phyloP scores from a whole-genome alignment of 2,888 invertebrate species.

The Tenodera sinensis region DNA sequence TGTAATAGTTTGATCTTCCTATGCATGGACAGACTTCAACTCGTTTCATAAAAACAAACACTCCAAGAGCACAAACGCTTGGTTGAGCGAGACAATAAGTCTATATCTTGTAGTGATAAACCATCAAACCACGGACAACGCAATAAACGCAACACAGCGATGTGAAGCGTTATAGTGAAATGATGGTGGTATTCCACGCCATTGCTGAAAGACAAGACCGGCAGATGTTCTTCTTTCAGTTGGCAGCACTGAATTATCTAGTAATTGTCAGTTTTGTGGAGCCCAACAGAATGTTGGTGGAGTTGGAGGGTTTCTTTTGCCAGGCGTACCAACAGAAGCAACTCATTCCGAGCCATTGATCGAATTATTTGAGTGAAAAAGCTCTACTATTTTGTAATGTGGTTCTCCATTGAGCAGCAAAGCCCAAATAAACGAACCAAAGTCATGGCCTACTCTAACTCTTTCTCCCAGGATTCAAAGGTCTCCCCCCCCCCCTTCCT shows the following conservation, averaged over 20 bases:
- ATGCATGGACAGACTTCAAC: too few relatives aligned
- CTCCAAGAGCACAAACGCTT: too few relatives aligned
- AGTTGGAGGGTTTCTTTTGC: background rate
- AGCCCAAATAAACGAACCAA: background rate
- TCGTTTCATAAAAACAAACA: too few relatives aligned
- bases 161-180: background rate
- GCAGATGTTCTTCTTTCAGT: background rate
- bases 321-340: background rate
- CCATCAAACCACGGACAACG: too few relatives aligned
- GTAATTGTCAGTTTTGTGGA: background rate
- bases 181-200: background rate
- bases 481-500: background rate
- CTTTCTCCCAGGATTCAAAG: background rate
- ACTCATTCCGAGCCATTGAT: background rate
- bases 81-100: too few relatives aligned
- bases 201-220: background rate
- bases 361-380: background rate
- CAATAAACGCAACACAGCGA: background rate
- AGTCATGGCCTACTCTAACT: background rate
- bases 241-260: background rate
- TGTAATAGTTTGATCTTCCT: too few relatives aligned
- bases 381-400: background rate
- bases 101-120: too few relatives aligned
- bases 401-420: background rate
- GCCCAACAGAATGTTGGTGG: background rate